Conservation (phyloP, 1,140 invertebrate genomes). For the Caenorhabditis tropicalis region DNA sequence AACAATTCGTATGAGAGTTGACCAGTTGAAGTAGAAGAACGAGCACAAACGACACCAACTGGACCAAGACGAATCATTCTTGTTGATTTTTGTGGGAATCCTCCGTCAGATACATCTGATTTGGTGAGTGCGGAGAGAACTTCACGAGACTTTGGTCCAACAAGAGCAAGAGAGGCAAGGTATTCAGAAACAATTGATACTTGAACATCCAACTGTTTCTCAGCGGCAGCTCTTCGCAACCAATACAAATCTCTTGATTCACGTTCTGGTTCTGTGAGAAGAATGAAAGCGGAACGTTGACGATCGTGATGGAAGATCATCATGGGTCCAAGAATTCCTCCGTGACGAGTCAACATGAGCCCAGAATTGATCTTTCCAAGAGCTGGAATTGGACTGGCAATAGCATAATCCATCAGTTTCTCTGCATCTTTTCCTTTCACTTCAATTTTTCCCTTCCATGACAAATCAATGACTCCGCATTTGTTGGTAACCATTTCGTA, state of each 20-base stretch:
- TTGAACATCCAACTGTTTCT: slow-evolving; percentile 55
- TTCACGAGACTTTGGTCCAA: slow-evolving; percentile 58
- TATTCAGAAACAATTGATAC: slow-evolving; percentile 58
- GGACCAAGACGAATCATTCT: slow-evolving; percentile 55
- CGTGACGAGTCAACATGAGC: slow-evolving; percentile 57
- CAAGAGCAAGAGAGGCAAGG: slow-evolving; percentile 58
- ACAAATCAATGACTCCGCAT: slow-evolving; percentile 60
- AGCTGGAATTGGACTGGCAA: slow-evolving; percentile 51
- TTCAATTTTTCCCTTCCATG: slow-evolving; percentile 62
- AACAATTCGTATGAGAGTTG: slow-evolving; percentile 59
- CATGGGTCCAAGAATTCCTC: slow-evolving; percentile 56
- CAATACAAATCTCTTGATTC: slow-evolving; percentile 55
- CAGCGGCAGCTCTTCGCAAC: slow-evolving; percentile 44
- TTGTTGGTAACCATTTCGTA: slow-evolving; percentile 59
- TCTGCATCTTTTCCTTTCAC: slow-evolving; percentile 59
- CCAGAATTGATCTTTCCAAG: slow-evolving; percentile 58
- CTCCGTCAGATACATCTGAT: slow-evolving; percentile 55
- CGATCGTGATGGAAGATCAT: slow-evolving; percentile 60
- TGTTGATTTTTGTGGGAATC: slow-evolving; percentile 57
- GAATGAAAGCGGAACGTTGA: slow-evolving; percentile 52
- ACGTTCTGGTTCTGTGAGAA: slow-evolving; percentile 57
- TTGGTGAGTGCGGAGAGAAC: slow-evolving; percentile 58
- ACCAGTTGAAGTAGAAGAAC: slow-evolving; percentile 58
- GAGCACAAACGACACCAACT: slow-evolving; percentile 58
- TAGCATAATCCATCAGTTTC: slow-evolving; percentile 56